phyloP scores from a whole-genome alignment of 2,888 invertebrate genomes.

The Drosophila macrospina region DNA sequence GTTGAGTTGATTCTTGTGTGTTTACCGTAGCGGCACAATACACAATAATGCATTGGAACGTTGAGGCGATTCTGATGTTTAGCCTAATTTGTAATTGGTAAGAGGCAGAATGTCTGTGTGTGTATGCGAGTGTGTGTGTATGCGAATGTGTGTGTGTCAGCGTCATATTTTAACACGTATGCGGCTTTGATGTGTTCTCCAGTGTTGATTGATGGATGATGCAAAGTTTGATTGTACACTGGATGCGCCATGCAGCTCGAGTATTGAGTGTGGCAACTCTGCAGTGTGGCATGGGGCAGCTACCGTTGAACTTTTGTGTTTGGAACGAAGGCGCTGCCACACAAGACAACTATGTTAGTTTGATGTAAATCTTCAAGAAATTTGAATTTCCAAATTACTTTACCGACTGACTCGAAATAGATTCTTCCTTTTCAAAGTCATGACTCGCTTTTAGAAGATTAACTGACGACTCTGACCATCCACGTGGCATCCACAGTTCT shows the following conservation, averaged over 20 bases:
- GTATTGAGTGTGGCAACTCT: not conserved
- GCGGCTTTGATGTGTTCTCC: constrained; percentile 68
- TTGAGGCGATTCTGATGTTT: constrained; percentile 28
- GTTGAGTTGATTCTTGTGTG: constrained; percentile 20
- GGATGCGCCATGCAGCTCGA: constrained; percentile 13
- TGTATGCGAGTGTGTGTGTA: constrained; percentile 8
- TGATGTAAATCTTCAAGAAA: constrained; percentile 57
- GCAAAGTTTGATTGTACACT: constrained; percentile 76
- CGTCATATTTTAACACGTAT: constrained; percentile 44
- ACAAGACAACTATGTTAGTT: constrained; percentile 11
- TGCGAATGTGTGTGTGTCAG: constrained; percentile 54
- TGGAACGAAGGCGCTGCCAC: constrained; percentile 37
- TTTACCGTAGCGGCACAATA: constrained; percentile 21
- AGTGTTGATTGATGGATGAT: constrained; percentile 69
- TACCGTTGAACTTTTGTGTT: constrained; percentile 36
- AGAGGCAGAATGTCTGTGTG: not conserved
- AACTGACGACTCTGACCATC: constrained; percentile 4
- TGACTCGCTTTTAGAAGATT: constrained; percentile 17
- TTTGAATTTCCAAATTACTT: constrained; percentile 53
- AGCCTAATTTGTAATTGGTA: constrained; percentile 42
- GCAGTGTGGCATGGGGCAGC: not conserved
- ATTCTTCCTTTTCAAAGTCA: too few relatives aligned
- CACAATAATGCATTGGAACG: constrained; percentile 22
- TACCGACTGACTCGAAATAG: constrained; percentile 14
- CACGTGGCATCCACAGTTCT: not conserved